Conservation (phyloP, 1,140 invertebrate species). For the Calliopsis andreniformis region DNA sequence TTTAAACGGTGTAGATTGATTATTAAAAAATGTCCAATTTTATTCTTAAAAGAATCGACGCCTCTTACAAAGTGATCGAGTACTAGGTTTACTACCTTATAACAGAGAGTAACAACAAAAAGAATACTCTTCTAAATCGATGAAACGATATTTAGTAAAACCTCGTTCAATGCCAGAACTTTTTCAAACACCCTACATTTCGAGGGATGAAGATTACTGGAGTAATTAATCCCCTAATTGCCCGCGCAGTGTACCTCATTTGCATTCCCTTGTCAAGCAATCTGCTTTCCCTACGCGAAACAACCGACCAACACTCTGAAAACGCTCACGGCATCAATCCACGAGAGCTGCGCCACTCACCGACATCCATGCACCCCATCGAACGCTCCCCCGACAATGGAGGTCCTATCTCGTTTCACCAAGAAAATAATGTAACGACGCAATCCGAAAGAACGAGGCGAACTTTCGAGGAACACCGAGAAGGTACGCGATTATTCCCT, state of each 20-base stretch:
- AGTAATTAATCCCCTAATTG: background rate
- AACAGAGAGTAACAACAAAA: no score
- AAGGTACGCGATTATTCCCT: conserved; percentile 34
- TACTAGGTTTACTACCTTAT: no score
- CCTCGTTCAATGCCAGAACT: no score
- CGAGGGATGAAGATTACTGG: no score
- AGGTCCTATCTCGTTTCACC: background rate
- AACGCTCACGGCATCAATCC: background rate
- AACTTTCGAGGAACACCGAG: conserved; percentile 41
- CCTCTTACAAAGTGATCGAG: no score
- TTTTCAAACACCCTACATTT: no score
- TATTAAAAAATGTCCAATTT: no score
- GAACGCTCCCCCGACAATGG: background rate
- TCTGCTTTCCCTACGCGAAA: background rate
- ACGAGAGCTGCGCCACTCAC: background rate
- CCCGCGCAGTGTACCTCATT: background rate
- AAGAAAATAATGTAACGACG: conserved; percentile 30
- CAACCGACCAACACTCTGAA: background rate
- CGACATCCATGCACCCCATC: background rate
- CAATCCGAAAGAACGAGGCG: conserved; percentile 37
- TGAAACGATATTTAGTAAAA: no score
- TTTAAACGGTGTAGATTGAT: no score
- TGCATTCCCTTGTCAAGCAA: background rate
- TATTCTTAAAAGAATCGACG: no score
- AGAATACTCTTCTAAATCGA: no score